Evolutionary conservation across 2,888 invertebrate species (phyloP), one percentile per base, ranked within the genome.

Genomic region (Torymus auratus): DNA sequence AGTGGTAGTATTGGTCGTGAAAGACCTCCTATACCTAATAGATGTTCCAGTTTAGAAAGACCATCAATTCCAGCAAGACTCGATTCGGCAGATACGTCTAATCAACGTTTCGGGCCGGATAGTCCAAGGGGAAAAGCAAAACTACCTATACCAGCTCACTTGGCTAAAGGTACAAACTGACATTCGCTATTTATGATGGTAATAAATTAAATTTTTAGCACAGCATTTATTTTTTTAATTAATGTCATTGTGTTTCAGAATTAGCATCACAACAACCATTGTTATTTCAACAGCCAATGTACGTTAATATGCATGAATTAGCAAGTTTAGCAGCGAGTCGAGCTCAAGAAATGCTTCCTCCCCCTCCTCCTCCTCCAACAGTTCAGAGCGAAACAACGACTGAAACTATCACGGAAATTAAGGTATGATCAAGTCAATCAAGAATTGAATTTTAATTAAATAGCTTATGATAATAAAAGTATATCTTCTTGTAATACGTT

Each of bases 271-370:
- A 90, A 85, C 89, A 89, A 83, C 85, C 88, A 23, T 28, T 72
- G 17, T 20, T 81, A 7, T 84, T 84, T 70, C 90, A 89, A 76
- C 89, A 89, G 75, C 97, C 97, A 28, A 94, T 97, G 88, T 97
- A 97, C 91, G 97, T 97, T 87, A 97, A 97, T 90, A 96, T 97
- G 96, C 96, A 96, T 84, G 97, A 97, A 90, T 91, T 97, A 89
- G 96, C 96, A 28, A 95, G 94, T 86, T 93, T 96, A 92, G 96
- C 96, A 62, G 96, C 96, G 13, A 93, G 92, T 91, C 96, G 93
- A 92, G 95, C 91, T 91, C 96, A 93, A 88, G 93, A 92, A 89
- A 92, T 92, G 92, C 91, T 92, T 90, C 90, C 93, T 87, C 93
- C 93, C 86, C 91, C 95, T 89, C 92, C 92, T 91, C 87, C 86